A percentile compares a stretch with the other conserved stretches of the same genome.
phyloP scores from a whole-genome alignment of 1,140 invertebrate species.

The Microplitis demolitor region DNA sequence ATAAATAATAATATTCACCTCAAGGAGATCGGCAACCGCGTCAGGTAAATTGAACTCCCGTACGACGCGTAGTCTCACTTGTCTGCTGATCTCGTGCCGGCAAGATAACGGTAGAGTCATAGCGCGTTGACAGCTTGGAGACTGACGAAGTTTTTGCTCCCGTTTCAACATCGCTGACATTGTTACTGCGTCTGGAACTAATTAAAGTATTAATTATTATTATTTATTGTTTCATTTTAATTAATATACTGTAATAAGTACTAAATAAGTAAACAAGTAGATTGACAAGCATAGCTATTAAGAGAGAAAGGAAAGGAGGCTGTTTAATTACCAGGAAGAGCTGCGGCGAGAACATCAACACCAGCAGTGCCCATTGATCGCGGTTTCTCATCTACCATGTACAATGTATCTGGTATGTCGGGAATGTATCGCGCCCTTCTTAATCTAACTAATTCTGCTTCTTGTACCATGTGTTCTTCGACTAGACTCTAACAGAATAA shows the following conservation, averaged over 20 bases:
- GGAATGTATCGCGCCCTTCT: conserved; percentile 71
- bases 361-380: conserved; percentile 67
- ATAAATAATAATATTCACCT: conserved; percentile 57
- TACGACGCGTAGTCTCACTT: conserved; percentile 86
- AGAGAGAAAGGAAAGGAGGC: not conserved
- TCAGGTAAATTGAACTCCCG: conserved; percentile 94
- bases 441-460: conserved; percentile 76
- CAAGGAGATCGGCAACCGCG: conserved; percentile 83
- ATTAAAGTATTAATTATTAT: conserved; percentile 5
- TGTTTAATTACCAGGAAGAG: conserved; percentile 61
- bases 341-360: conserved; percentile 66
- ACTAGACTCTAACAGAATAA: conserved; percentile 67
- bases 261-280: not conserved
- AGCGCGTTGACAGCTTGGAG: conserved; percentile 79
- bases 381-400: conserved; percentile 83
- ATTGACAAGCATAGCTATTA: not conserved
- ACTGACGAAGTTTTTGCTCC: conserved; percentile 81
- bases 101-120: conserved; percentile 76
- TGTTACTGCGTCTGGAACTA: conserved; percentile 76
- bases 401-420: conserved; percentile 90
- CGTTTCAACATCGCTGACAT: conserved; percentile 84
- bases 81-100: conserved; percentile 75
- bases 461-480: conserved; percentile 82
- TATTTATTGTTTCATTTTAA: not conserved
- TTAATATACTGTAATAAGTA: not conserved